phyloP scores from a whole-genome alignment of 92 coral and sea anemone genomes.

The Umimayanthus kanabou region DNA sequence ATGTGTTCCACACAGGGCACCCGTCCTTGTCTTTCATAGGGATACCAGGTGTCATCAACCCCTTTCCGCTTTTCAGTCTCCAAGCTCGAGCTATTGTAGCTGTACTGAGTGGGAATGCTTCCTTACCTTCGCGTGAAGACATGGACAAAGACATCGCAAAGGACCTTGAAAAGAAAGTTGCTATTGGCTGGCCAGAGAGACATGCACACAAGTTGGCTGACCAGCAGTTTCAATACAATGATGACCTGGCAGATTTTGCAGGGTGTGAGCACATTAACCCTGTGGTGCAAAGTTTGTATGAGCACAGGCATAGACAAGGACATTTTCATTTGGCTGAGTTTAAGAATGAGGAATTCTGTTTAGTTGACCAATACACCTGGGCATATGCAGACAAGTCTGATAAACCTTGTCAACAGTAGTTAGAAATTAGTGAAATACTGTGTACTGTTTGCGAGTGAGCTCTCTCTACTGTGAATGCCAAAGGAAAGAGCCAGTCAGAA shows the following conservation, averaged over 20 bases:
- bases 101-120: conserved; percentile 59
- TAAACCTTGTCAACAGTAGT: neutral
- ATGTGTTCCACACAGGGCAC: conserved; percentile 67
- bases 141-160: conserved; percentile 73
- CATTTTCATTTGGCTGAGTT: neutral
- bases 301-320: neutral
- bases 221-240: conserved; percentile 66
- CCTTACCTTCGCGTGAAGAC: conserved; percentile 68
- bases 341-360: conserved; percentile 26
- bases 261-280: conserved; percentile 54
- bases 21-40: conserved; percentile 87
- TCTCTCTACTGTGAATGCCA: too few relatives aligned
- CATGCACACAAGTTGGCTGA: conserved; percentile 70
- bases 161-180: conserved; percentile 67
- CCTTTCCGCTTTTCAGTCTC: conserved; percentile 82
- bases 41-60: conserved; percentile 51
- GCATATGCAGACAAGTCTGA: neutral
- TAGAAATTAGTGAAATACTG: neutral
- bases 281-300: conserved; percentile 57
- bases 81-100: conserved; percentile 77
- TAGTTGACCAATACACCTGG: conserved; percentile 37
- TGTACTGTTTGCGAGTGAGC: neutral
- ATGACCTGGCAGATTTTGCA: conserved; percentile 66
- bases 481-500: too few relatives aligned
- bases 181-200: conserved; percentile 56